A percentile compares a stretch with the other conserved stretches of the same genome.
Conservation (phyloP, 2,888 invertebrate genomes). For the Eupithecia insigniata region DNA sequence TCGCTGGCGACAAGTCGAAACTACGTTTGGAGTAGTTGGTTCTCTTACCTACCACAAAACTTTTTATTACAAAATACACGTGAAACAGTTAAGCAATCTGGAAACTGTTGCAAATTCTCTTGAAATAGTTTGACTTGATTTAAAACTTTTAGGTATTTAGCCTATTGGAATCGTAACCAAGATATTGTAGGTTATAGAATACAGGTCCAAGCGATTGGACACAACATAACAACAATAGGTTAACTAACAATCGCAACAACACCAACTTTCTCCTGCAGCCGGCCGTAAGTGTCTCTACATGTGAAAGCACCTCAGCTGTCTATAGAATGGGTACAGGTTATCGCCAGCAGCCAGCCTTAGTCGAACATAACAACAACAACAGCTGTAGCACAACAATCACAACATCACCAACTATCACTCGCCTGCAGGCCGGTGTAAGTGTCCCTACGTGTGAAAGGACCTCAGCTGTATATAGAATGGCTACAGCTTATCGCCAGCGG, state of each 20-base stretch:
- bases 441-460: constrained; percentile 13
- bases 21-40: too few species aligned
- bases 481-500: constrained; percentile 79
- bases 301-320: constrained; percentile 39
- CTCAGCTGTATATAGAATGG: constrained; percentile 61
- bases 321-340: constrained; percentile 76
- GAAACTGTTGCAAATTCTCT: too few species aligned
- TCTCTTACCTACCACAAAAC: too few species aligned
- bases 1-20: too few species aligned
- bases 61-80: too few species aligned
- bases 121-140: too few species aligned
- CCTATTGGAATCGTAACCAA: neutral
- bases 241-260: neutral
- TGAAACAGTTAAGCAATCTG: too few species aligned
- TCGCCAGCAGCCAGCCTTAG: constrained; percentile 75
- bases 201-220: neutral
- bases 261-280: neutral
- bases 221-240: neutral
- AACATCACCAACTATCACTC: neutral
- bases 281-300: neutral
- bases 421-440: neutral
- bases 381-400: neutral
- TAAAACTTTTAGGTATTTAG: too few species aligned
- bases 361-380: constrained; percentile 47
- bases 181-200: neutral